Evolutionary conservation across 2,888 invertebrate species (phyloP), one percentile per base, ranked within the genome.

Genomic region (Ennomos erosarius): DNA sequence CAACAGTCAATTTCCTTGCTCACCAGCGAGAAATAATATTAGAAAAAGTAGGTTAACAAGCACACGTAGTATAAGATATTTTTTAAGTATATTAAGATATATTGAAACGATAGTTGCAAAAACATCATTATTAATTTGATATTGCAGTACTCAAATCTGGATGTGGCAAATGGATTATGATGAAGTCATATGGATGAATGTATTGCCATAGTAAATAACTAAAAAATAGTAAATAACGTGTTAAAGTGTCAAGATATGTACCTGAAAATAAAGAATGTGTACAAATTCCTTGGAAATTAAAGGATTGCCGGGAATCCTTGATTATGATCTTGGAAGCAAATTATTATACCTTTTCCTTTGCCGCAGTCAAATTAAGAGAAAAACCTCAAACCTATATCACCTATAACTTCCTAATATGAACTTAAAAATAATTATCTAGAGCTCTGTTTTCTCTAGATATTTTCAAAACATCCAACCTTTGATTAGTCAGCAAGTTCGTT

Each of bases 21-120:
- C 53, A 40, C 16, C 10, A 40, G 38, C 5, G 35, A 47, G 39
- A 55, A 66, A 50, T 57, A 55, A 58, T 59, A 44, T 47, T 46
- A 65, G 45, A 62, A 54, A 68, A 70, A 69, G 62, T 73, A 66
- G 68, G 75, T 74, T 68, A 74, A 64, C 64, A 64, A 49, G 53
- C 55, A 54, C 62, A 59, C 65, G 69, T 49, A 59, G 68, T 62
- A 65, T 68, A 45, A 62, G 45, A 62, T 64, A 62, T n/a, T n/a
- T n/a, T n/a, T n/a, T n/a, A n/a, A n/a, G n/a, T n/a, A n/a, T n/a
- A n/a, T n/a, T n/a, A n/a, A n/a, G n/a, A n/a, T n/a, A n/a, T n/a
- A n/a, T 53, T 54, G 48, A 57, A 65, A 57, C 53, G 39, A 56
- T 67, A 64, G 64, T 64, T 62, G 62, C 55, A 54, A 60, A 51